Evolutionary conservation across 2,113 vertebrate genomes (phyloP), one percentile per base, ranked within the genome.

Genomic region (Hipposideros armiger): DNA sequence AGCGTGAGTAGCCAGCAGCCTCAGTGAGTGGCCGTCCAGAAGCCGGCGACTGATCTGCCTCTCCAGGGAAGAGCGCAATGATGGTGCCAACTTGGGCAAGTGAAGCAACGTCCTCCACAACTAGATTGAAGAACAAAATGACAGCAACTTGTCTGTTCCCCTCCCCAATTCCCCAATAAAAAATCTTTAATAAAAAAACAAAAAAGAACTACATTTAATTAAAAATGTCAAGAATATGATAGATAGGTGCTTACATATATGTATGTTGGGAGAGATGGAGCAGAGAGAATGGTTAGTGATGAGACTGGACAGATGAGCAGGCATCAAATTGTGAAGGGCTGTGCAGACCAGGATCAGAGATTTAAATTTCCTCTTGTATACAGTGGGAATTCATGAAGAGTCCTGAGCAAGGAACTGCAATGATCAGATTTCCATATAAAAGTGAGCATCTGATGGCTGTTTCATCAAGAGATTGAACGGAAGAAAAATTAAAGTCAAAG

Each of bases 401-500:
- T 76, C n/a, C 32, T 15, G 40, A 85, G 62, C 24, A 67, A 85
- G 72, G 24, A 11, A 40, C 36, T 67, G 13, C n/a, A 5, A 58
- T 42, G 32, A 84, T 50, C 58, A 84, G 30, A 36, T 87, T 70
- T 94, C 50, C 26, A 14, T 52, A 54, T 66, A 73, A 74, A 58
- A 77, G 20, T 62, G 52, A 88, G 11, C 64, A 72, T 58, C 22
- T 83, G 22, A 77, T 72, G 69, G 40, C 62, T 36, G 16, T 36
- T 16, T 50, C 54, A 28, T 54, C 22, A 76, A 70, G 30, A 82
- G 17, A 64, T 5, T 30, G 52, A 73, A 76, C 74, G 42, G 22
- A 70, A 74, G 32, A 82, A 20, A 74, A 94, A 62, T 72, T 73
- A 56, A 84, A 83, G 60, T 69, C n/a, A 84, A 72, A 60, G 76